Evolutionary conservation across 30 jellyfish, hydroid and myxozoan genomes (phyloP).

Genomic region (Haliclystus octoradiatus): DNA sequence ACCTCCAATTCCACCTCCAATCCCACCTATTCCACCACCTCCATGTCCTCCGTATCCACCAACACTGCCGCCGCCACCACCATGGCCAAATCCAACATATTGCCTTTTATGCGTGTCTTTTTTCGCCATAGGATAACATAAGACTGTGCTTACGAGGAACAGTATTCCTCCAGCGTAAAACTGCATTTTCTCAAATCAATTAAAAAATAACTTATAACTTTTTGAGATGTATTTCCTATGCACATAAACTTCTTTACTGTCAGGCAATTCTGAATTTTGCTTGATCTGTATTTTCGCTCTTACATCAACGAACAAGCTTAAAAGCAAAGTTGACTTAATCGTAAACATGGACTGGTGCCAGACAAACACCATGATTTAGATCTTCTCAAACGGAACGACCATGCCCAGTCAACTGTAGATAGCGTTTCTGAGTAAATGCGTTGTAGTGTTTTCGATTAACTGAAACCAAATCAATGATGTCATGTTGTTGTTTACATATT

Average conservation of each 20-base stretch:
- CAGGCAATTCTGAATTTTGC: too few species aligned
- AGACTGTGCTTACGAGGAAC: neutral
- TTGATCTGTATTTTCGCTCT: too few species aligned
- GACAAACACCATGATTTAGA: neutral
- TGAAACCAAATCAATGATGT: too few species aligned
- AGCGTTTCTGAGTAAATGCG: too few species aligned
- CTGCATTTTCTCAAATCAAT: neutral
- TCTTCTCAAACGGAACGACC: neutral
- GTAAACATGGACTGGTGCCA: neutral
- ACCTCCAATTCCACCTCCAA: slow-evolving; percentile 47
- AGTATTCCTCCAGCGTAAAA: neutral
- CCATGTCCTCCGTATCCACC: slow-evolving; percentile 46
- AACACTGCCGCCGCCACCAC: slow-evolving; percentile 17
- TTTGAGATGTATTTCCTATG: too few species aligned
- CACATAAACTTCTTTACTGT: too few species aligned
- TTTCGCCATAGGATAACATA: neutral
- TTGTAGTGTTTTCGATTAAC: too few species aligned
- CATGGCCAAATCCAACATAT: neutral
- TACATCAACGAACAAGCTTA: too few species aligned
- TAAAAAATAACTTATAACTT: too few species aligned
- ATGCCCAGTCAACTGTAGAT: neutral
- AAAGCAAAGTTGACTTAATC: too few species aligned
- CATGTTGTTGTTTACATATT: too few species aligned
- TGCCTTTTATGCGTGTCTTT: neutral
- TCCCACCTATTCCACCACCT: slow-evolving; percentile 31